phyloP scores from a whole-genome alignment of 2,113 vertebrate genomes.

The Urocynchramus pylzowi region DNA sequence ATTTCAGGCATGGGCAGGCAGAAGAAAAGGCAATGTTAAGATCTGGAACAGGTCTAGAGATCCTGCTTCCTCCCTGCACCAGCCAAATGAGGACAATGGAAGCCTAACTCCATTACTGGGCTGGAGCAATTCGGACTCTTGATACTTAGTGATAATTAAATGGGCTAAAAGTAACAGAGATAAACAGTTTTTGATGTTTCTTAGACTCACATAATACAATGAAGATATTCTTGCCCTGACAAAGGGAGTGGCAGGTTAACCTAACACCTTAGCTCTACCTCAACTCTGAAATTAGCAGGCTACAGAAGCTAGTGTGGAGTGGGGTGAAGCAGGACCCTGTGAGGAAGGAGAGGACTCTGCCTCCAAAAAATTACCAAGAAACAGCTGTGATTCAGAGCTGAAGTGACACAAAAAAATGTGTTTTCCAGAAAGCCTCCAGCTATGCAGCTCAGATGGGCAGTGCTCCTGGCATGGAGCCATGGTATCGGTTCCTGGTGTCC shows the following conservation, averaged over 20 bases:
- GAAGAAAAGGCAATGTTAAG: neutral
- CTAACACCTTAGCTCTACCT: neutral
- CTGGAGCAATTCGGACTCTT: neutral
- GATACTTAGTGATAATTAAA: neutral
- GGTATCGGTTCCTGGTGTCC: neutral
- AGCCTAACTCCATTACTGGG: neutral
- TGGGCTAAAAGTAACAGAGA: neutral
- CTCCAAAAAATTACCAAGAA: neutral
- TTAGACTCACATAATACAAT: neutral
- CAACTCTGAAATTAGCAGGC: neutral
- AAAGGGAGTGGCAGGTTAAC: neutral
- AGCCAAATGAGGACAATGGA: neutral
- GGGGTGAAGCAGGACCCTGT: neutral
- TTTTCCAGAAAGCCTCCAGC: neutral
- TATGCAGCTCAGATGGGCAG: neutral
- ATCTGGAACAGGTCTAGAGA: neutral
- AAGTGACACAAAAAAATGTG: neutral
- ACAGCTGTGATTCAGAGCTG: neutral
- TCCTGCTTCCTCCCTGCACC: neutral
- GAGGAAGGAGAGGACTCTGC: neutral
- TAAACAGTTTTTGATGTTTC: neutral
- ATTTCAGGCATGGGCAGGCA: neutral
- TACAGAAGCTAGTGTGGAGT: neutral
- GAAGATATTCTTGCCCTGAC: neutral
- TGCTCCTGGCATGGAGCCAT: neutral